These are phyloP conservation scores for Casuarius casuarius DNA, from an alignment of 2,113 vertebrate genomes.

Conservation along the genomic window DNA sequence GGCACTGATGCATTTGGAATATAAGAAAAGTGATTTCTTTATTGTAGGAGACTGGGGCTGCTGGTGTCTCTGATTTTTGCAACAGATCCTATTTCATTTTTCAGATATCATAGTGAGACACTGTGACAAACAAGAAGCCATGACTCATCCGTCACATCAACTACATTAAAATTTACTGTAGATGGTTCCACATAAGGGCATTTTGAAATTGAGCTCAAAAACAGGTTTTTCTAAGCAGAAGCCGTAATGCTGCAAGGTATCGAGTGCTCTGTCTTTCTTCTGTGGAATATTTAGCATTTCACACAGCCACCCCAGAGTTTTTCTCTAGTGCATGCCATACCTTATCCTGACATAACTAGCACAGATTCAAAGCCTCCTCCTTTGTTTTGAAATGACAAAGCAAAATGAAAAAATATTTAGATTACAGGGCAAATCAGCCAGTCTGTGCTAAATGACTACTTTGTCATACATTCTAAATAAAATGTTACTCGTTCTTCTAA, in stretches of 20 bases:
- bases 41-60: background rate
- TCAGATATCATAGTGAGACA: rapidly evolving
- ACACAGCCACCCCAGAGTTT: background rate
- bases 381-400: background rate
- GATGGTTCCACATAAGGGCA: background rate
- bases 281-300: background rate
- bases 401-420: background rate
- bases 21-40: background rate
- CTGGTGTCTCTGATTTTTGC: background rate
- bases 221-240: background rate
- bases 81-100: background rate
- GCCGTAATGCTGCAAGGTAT: background rate
- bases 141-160: background rate
- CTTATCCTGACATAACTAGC: background rate
- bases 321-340: background rate
- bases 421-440: background rate
- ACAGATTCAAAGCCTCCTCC: background rate
- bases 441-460: background rate
- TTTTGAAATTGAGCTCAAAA: background rate
- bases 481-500: background rate
- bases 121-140: background rate
- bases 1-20: background rate
- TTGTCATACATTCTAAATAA: background rate
- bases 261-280: background rate
- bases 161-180: background rate